Base-by-base conservation (phyloP, 2,888 invertebrate species). In the Serripes groenlandicus region DNA sequence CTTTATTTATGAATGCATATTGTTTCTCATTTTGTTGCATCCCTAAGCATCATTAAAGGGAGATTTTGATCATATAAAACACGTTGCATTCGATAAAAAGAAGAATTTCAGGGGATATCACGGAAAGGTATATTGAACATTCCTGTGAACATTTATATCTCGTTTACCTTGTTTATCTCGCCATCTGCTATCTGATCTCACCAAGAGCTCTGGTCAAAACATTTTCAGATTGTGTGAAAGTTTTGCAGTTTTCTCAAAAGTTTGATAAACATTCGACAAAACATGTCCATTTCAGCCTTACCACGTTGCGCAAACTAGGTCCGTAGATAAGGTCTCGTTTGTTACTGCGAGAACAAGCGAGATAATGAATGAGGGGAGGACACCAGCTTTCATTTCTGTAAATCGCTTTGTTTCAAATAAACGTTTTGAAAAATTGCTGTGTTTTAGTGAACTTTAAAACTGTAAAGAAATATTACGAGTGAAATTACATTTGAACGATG, bases 141-240 rank as follows among this genome's bases (percentile, higher is more conserved):
- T 21, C 58, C 58, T 58, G 58, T 49, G 11, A 56, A 26, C 23
- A 9, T 56, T 56, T 56, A 56, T 26, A 21, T 56, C 56, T 26
- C n/a, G n/a, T n/a, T n/a, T 2, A 56, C 34, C 23, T 26, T 60
- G 15, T 64, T 69, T 69, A 69, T 76, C 76, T 60, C 30, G 58
- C 56, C 76, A 69, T 69, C 68, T 76, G 68, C 37, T 76, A 76
- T 74, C 80, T 75, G 80, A 80, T 75, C 42, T 66, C 49, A 49
- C 66, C 81, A 62, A 83, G 81, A 74, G 71, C 54, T n/a, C 23
- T 15, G 32, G 64, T 54, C 78, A 81, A 86, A 82, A 84, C 84
- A 84, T 86, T 83, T 86, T 84, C 75, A 86, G 78, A 84, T 81
- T 84, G 86, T 86, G 86, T 82, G 86, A 86, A 86, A 79, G 86